Evolutionary conservation across 2,888 invertebrate species (phyloP).

Genomic region (Calliphora vomitoria): DNA sequence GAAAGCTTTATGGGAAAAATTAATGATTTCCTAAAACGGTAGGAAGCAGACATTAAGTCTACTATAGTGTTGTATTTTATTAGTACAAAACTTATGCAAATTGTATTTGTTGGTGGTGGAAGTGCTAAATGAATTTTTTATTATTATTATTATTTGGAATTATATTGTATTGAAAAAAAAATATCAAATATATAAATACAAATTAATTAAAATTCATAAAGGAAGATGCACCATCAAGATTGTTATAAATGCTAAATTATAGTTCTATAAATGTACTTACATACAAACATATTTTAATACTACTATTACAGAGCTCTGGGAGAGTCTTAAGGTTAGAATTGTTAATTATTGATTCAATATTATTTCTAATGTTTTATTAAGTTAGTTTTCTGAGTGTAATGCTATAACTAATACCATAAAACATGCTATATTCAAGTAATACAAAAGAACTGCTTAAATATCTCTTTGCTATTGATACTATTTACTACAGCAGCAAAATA

Average conservation of each 20-base stretch:
- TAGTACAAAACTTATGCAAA: constrained; percentile 56
- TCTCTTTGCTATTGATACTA: no score
- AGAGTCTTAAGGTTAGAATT: neutral
- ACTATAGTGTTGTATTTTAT: constrained; percentile 43
- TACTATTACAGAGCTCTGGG: constrained; percentile 1
- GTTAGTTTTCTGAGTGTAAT: no score
- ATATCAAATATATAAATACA: no score
- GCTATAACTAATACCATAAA: no score
- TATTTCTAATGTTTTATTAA: neutral
- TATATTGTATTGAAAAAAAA: constrained; percentile 28
- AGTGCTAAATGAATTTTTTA: constrained; percentile 55
- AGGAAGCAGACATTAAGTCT: constrained; percentile 74
- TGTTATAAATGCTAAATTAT: constrained; percentile 35
- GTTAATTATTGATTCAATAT: neutral
- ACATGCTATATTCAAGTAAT: no score
- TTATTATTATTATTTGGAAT: constrained; percentile 34
- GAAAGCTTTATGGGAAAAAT: constrained; percentile 66
- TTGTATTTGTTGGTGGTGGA: constrained; percentile 32
- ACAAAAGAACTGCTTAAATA: no score
- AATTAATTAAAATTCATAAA: constrained; percentile 63
- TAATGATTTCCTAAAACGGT: constrained; percentile 74
- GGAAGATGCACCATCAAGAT: constrained; percentile 63
- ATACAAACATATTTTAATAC: neutral
- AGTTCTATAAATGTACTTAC: neutral
- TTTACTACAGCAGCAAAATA: no score